Percentiles rank a stretch among this genome's conserved stretches.
Conservation (phyloP, 2,797 vertebrate species). For the Botia kubotai region DNA sequence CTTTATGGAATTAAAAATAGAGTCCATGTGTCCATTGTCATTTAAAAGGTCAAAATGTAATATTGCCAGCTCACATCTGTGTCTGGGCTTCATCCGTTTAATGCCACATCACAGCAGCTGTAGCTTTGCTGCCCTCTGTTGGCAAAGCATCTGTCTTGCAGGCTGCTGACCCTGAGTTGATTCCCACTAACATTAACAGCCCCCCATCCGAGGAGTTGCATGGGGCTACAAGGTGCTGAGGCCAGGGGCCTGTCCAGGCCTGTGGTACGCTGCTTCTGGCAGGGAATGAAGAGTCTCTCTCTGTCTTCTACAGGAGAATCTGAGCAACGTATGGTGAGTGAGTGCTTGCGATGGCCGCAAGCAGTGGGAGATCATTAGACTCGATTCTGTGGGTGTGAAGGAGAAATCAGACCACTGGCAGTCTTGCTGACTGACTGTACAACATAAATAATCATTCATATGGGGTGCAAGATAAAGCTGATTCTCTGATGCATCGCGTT, state of each 20-base stretch:
- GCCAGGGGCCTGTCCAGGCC: slow-evolving; percentile 1
- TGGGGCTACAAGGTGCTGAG: slow-evolving; percentile 1
- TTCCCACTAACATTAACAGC: not conserved
- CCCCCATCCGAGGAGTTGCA: slow-evolving; percentile 7
- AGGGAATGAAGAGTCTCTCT: slow-evolving; percentile 3
- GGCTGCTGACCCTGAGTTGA: slow-evolving; percentile 28
- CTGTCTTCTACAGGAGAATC: slow-evolving; percentile 88
- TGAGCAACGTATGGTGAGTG: slow-evolving; percentile 98
- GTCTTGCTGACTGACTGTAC: not conserved
- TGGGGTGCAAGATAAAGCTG: no score
- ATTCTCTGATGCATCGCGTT: no score
- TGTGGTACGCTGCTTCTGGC: not conserved
- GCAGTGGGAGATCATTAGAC: slow-evolving; percentile 94
- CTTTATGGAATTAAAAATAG: slow-evolving; percentile 52
- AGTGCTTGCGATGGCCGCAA: slow-evolving; percentile 96
- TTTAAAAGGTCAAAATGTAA: slow-evolving; percentile 30
- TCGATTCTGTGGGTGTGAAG: slow-evolving; percentile 85
- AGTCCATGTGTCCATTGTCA: slow-evolving; percentile 74
- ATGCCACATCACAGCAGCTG: slow-evolving; percentile 35
- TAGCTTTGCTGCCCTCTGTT: slow-evolving; percentile 63
- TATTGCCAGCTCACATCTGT: slow-evolving; percentile 1
- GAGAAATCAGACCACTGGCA: slow-evolving; percentile 4
- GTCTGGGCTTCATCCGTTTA: slow-evolving; percentile 28
- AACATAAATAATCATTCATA: not conserved
- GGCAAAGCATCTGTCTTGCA: slow-evolving; percentile 63